Conservation (phyloP, 2,113 vertebrate species). For the Promerops cafer region DNA sequence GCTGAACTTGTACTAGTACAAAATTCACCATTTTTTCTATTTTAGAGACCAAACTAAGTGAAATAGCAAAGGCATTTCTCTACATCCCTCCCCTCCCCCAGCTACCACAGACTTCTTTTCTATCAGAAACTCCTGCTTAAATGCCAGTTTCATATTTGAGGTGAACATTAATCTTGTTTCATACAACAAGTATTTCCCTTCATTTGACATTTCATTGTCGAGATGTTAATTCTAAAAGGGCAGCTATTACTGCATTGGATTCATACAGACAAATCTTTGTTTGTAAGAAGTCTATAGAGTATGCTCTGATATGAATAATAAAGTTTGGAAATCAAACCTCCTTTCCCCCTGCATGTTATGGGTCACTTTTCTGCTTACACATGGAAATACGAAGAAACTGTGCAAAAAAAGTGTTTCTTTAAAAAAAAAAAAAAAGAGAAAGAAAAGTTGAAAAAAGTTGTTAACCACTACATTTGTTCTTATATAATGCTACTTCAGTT, state of each 20-base stretch:
- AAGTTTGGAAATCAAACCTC: background rate
- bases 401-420: background rate
- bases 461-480: background rate
- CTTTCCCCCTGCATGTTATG: background rate
- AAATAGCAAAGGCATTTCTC: background rate
- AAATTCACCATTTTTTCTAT: background rate
- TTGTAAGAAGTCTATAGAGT: background rate
- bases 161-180: background rate
- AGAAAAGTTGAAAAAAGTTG: background rate
- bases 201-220: background rate
- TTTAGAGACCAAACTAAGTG: background rate
- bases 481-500: background rate
- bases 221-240: background rate
- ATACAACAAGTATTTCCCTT: background rate
- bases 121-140: background rate
- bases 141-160: background rate
- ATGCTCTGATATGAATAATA: constrained; percentile 37
- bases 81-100: background rate
- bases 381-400: background rate
- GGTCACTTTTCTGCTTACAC: background rate
- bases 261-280: constrained; percentile 6
- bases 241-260: background rate
- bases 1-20: background rate
- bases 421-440: background rate
- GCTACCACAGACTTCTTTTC: background rate